phyloP scores from a whole-genome alignment of 2,888 invertebrate genomes.

The Drosophila borealis region DNA sequence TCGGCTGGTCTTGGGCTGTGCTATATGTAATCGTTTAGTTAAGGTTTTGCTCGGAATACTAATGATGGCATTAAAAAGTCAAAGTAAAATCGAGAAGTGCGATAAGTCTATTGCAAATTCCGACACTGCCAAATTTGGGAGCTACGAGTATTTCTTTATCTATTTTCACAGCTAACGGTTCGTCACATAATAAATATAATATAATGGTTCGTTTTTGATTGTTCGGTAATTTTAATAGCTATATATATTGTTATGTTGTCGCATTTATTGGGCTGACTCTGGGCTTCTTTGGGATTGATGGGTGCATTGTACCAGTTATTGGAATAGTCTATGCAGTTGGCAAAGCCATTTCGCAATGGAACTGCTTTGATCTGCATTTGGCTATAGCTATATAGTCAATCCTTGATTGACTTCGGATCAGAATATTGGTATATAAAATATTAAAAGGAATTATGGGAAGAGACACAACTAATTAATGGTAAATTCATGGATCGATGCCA shows the following conservation, averaged over 20 bases:
- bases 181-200: not conserved
- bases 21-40: slow-evolving; percentile 8
- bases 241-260: too few species aligned
- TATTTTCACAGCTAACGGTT: slow-evolving; percentile 1
- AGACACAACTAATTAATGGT: too few species aligned
- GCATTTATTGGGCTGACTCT: too few species aligned
- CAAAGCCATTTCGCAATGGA: slow-evolving; percentile 34
- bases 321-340: not conserved
- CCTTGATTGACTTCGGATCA: not conserved
- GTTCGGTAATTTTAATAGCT: not conserved
- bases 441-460: too few species aligned
- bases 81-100: slow-evolving; percentile 20
- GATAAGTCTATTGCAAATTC: slow-evolving; percentile 2
- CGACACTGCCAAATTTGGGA: slow-evolving; percentile 1
- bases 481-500: too few species aligned
- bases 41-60: slow-evolving; percentile 36
- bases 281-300: not conserved
- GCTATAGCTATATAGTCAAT: not conserved
- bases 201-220: slow-evolving; percentile 11
- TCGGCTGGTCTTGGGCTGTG: not conserved
- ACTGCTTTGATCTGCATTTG: not conserved
- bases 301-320: slow-evolving; percentile 33
- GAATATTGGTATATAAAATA: too few species aligned
- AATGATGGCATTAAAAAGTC: slow-evolving; percentile 39
- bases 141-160: slow-evolving; percentile 17